Percentiles rank a stretch among this genome's conserved stretches.
Conservation (phyloP, 2,888 invertebrate species). For the Tetranychus truncatus region DNA sequence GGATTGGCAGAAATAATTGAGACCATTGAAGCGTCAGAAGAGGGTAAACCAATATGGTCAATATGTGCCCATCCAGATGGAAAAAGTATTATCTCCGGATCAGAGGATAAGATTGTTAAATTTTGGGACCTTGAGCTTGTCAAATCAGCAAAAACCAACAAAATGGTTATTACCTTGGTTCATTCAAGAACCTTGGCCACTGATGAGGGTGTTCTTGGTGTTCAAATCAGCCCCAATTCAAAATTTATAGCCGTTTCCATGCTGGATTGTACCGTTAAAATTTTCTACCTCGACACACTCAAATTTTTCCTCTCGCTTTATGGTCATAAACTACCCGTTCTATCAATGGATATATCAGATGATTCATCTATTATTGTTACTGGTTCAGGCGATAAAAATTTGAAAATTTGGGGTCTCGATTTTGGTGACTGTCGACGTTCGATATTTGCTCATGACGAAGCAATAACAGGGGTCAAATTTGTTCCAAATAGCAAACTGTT, state of each 20-base stretch:
- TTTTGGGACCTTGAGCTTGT: conserved; percentile 84
- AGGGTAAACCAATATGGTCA: conserved; percentile 49
- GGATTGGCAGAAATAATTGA: conserved; percentile 62
- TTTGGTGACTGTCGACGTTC: conserved; percentile 93
- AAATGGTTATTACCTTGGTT: conserved; percentile 34
- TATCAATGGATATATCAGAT: conserved; percentile 77
- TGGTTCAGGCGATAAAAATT: conserved; percentile 82
- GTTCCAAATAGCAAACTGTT: conserved; percentile 77
- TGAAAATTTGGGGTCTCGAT: conserved; percentile 95
- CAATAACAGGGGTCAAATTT: conserved; percentile 71
- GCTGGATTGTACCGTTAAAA: conserved; percentile 78
- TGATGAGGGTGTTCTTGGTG: conserved; percentile 66
- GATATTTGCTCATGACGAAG: conserved; percentile 83
- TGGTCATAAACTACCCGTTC: conserved; percentile 84
- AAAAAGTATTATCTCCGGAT: conserved; percentile 62
- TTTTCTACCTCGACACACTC: conserved; percentile 80
- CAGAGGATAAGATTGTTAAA: conserved; percentile 72
- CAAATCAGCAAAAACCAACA: conserved; percentile 36
- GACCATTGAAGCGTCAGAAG: conserved; percentile 55
- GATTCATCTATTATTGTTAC: conserved; percentile 71
- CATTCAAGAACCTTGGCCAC: conserved; percentile 65
- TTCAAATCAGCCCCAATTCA: conserved; percentile 58
- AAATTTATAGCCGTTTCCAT: conserved; percentile 73
- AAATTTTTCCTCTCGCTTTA: conserved; percentile 89
- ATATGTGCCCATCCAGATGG: conserved; percentile 59